Evolutionary conservation across 2,113 vertebrate genomes (phyloP).

Genomic region (Lagopus leucura): DNA sequence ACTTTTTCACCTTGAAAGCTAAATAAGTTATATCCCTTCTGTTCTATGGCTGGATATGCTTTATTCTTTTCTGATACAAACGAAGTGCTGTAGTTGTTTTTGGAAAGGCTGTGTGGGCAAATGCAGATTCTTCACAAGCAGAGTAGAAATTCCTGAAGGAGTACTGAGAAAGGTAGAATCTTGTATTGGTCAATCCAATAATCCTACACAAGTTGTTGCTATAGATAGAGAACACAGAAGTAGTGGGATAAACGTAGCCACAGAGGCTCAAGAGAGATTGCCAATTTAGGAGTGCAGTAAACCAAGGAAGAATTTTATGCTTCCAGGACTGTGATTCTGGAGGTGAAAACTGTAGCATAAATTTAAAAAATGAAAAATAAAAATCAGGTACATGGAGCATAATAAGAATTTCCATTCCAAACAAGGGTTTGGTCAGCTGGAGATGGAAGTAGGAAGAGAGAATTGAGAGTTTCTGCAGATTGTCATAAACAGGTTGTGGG

Average conservation of each 20-base stretch:
- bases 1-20: neutral
- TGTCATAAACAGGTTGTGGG: neutral
- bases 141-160: neutral
- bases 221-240: neutral
- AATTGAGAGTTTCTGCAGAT: neutral
- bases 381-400: neutral
- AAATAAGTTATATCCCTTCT: neutral
- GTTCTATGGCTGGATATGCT: neutral
- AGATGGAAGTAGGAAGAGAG: neutral
- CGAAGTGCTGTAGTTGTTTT: neutral
- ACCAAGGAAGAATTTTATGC: neutral
- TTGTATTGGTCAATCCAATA: neutral
- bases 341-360: neutral
- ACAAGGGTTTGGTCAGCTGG: neutral
- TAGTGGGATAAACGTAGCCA: neutral
- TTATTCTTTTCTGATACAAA: neutral
- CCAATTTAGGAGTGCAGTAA: neutral
- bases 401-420: slow-evolving; percentile 7
- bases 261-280: neutral
- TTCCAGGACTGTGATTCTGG: neutral
- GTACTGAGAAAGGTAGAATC: neutral
- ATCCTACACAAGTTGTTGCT: neutral
- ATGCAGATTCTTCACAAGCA: neutral
- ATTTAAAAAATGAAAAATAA: neutral
- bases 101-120: neutral